Conservation (phyloP, 2,797 vertebrate species). For the Chromis chromis region DNA sequence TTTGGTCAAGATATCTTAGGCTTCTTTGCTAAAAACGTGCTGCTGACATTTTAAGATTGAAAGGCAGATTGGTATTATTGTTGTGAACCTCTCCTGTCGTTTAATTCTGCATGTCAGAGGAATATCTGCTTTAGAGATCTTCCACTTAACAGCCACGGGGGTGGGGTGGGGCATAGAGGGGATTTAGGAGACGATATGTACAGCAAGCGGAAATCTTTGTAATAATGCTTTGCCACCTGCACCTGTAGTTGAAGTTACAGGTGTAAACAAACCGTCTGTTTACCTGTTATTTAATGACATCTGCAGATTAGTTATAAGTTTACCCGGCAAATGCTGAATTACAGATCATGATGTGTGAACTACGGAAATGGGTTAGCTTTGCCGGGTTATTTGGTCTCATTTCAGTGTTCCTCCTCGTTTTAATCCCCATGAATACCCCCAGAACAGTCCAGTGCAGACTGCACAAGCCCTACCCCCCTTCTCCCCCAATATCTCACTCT, state of each 20-base stretch:
- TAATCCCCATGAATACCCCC: conserved; percentile 67
- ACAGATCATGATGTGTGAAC: conserved; percentile 10
- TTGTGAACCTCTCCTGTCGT: conserved; percentile 57
- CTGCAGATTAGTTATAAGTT: conserved; percentile 6
- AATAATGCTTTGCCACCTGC: neutral
- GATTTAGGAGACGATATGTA: conserved; percentile 66
- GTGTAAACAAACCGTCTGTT: conserved; percentile 5
- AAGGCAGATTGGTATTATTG: conserved; percentile 34
- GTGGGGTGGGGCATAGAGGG: conserved; percentile 52
- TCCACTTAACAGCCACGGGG: conserved; percentile 45
- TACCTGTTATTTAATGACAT: conserved; percentile 18
- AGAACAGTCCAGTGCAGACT: conserved; percentile 55
- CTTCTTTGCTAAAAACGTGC: neutral
- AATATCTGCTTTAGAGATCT: conserved; percentile 62
- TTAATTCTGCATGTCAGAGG: conserved; percentile 61
- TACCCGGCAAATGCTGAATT: conserved; percentile 2
- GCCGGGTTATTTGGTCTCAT: conserved; percentile 40
- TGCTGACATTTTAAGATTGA: neutral
- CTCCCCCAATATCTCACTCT: conserved; percentile 52
- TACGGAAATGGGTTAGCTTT: conserved; percentile 17
- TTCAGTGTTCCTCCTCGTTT: conserved; percentile 43
- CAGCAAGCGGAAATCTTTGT: conserved; percentile 44
- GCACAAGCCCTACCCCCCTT: conserved; percentile 6
- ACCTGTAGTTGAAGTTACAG: conserved; percentile 20
- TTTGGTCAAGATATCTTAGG: conserved; percentile 1